These are phyloP conservation scores for Microctenopoma steveboyesi DNA, from an alignment of 2,797 vertebrate genomes.

Conservation along the genomic window DNA sequence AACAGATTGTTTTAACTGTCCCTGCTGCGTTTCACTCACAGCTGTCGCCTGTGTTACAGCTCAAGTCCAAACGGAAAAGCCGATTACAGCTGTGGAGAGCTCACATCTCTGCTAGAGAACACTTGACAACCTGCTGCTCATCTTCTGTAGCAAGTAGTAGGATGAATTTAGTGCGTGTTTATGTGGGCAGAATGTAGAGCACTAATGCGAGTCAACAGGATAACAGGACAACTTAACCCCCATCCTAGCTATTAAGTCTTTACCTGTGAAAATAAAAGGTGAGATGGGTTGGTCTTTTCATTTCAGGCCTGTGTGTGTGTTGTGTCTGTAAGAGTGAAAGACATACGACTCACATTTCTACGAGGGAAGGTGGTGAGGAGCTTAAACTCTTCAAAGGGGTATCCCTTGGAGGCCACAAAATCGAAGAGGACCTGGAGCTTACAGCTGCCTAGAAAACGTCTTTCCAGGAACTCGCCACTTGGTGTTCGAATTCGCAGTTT, in stretches of 20 bases:
- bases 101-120: conserved; percentile 34
- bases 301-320: background rate
- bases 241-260: background rate
- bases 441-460: conserved; percentile 95
- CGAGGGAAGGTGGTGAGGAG: conserved; percentile 98
- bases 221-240: background rate
- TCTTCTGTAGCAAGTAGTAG: conserved; percentile 7
- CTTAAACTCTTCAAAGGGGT: conserved; percentile 96
- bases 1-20: conserved; percentile 29
- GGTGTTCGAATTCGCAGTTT: conserved; percentile 96
- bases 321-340: background rate
- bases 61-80: conserved; percentile 40
- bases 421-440: conserved; percentile 97
- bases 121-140: conserved; percentile 45
- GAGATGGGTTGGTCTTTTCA: background rate
- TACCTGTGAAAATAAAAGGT: background rate
- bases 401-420: conserved; percentile 99
- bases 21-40: conserved; percentile 26
- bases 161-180: conserved; percentile 33
- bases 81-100: conserved; percentile 64
- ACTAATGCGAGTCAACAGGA: background rate
- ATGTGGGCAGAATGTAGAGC: conserved; percentile 7
- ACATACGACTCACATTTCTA: conserved; percentile 92
- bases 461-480: conserved; percentile 95
- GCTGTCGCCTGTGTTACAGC: conserved; percentile 26